phyloP scores from a whole-genome alignment of 2,797 vertebrate species.

The Urosaurus nigricauda region DNA sequence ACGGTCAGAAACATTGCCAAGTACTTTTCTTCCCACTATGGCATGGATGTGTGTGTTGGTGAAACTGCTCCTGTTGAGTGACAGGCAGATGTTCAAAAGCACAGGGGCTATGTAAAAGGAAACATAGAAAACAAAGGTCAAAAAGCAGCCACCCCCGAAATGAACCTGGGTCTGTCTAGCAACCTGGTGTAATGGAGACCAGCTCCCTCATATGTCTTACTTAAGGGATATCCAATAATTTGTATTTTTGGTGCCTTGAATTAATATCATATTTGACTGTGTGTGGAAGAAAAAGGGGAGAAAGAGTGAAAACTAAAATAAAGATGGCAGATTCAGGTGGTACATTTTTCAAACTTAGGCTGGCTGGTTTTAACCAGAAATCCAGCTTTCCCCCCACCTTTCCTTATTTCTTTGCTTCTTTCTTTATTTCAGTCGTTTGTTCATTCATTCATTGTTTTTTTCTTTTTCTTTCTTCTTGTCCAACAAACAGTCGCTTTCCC shows the following conservation, averaged over 20 bases:
- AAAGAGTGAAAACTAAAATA: conserved; percentile 44
- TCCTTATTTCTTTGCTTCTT: background rate
- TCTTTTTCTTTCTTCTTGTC: background rate
- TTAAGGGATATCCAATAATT: conserved; percentile 36
- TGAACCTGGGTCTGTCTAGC: background rate
- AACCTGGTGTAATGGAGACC: background rate
- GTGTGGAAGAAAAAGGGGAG: background rate
- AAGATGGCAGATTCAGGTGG: conserved; percentile 62
- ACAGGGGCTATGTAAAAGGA: background rate
- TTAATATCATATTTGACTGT: background rate
- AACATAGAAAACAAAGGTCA: background rate
- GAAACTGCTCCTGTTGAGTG: background rate
- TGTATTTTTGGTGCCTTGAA: conserved; percentile 1
- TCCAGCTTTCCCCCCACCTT: conserved; percentile 46
- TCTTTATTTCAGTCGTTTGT: background rate
- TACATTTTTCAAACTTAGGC: conserved; percentile 65
- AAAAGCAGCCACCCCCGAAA: background rate
- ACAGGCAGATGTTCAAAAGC: background rate
- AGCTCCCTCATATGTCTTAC: conserved; percentile 39
- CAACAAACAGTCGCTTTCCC: conserved; percentile 65
- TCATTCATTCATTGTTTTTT: background rate
- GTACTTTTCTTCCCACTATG: background rate
- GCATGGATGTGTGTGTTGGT: background rate
- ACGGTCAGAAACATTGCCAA: background rate
- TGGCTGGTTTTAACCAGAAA: conserved; percentile 72